Conservation (phyloP, 2,888 invertebrate species). For the Cryptosula pallasiana region DNA sequence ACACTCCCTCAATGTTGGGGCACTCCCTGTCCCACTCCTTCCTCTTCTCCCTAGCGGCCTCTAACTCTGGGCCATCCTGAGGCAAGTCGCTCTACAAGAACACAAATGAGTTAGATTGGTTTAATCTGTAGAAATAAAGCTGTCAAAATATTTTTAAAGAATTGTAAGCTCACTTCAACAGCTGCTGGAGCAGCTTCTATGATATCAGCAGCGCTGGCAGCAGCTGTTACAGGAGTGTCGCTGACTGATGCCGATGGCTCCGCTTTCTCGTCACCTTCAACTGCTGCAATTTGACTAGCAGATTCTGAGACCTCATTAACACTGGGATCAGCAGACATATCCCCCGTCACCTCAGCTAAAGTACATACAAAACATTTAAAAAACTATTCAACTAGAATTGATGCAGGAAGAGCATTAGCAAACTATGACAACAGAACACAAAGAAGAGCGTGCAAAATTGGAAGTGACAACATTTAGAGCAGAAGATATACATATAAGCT, state of each 20-base stretch:
- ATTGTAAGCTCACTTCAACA: background rate
- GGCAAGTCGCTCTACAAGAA: conserved; percentile 27
- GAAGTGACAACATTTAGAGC: too few species aligned
- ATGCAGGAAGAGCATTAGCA: too few species aligned
- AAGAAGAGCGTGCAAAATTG: too few species aligned
- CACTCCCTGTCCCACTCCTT: conserved; percentile 44
- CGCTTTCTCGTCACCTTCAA: background rate
- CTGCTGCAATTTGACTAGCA: background rate
- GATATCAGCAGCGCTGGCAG: conserved; percentile 24
- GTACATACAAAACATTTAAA: background rate
- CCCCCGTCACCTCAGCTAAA: background rate
- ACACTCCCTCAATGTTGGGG: conserved; percentile 37
- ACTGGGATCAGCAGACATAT: conserved; percentile 19
- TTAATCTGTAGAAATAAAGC: too few species aligned
- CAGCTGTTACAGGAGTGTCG: conserved; percentile 6
- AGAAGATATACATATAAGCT: too few species aligned
- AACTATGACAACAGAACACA: too few species aligned
- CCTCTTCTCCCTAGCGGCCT: conserved; percentile 36
- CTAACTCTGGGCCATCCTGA: conserved; percentile 46
- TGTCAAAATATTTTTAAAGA: background rate
- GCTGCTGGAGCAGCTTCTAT: conserved; percentile 1
- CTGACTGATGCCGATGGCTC: conserved; percentile 6
- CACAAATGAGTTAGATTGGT: too few species aligned
- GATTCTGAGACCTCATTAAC: background rate
- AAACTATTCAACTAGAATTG: too few species aligned